Conservation (phyloP, 2,888 invertebrate species). For the Lithosia quadra region DNA sequence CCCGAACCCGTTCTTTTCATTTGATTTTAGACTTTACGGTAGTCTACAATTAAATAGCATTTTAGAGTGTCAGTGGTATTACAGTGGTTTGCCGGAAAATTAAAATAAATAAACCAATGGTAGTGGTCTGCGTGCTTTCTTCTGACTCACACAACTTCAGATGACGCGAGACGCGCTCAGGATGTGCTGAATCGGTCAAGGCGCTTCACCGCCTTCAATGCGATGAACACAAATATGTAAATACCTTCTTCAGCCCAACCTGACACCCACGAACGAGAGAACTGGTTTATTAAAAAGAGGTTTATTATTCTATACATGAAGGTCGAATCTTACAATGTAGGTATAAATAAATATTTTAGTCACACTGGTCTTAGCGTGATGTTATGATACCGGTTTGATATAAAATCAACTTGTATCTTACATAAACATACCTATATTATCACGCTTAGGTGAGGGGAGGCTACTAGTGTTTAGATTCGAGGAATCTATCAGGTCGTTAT, state of each 20-base stretch:
- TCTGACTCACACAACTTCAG: slow-evolving; percentile 68
- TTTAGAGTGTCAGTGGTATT: no score
- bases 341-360: neutral
- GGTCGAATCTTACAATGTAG: slow-evolving; percentile 3
- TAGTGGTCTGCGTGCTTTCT: slow-evolving; percentile 73
- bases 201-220: slow-evolving; percentile 54
- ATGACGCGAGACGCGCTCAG: slow-evolving; percentile 70
- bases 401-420: neutral
- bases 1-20: no score
- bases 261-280: slow-evolving; percentile 8
- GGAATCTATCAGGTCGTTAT: no score
- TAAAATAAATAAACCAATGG: slow-evolving; percentile 39
- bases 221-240: slow-evolving; percentile 40
- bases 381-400: neutral
- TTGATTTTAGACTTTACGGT: no score
- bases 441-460: no score
- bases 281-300: slow-evolving; percentile 1
- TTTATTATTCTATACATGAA: neutral
- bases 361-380: neutral
- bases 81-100: no score
- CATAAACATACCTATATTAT: no score
- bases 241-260: neutral
- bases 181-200: slow-evolving; percentile 80
- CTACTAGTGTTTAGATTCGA: no score
- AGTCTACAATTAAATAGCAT: no score